Evolutionary conservation across 2,797 vertebrate genomes (phyloP).

Genomic region (Anguilla anguilla): DNA sequence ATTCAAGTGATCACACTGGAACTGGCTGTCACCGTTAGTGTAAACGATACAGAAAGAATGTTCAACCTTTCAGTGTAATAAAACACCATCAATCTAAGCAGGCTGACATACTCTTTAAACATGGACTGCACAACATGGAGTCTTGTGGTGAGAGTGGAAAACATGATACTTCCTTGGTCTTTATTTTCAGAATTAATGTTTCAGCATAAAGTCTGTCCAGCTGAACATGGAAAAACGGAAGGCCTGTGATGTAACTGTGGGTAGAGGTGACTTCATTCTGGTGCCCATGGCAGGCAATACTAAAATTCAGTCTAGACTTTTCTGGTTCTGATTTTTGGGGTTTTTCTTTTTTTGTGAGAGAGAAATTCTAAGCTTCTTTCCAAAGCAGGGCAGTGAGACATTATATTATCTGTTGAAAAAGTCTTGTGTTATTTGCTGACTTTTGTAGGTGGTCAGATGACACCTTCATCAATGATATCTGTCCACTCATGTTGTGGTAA

Average conservation of each 20-base stretch:
- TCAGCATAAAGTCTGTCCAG: neutral
- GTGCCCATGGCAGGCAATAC: neutral
- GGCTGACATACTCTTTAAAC: neutral
- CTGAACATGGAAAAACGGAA: neutral
- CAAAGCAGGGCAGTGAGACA: neutral
- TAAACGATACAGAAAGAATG: neutral
- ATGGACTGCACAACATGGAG: neutral
- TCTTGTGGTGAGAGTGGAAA: neutral
- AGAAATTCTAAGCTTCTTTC: neutral
- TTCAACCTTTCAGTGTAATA: conserved; percentile 21
- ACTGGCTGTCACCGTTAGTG: neutral
- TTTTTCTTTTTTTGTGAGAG: neutral
- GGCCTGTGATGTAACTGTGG: neutral
- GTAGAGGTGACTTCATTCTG: conserved; percentile 11
- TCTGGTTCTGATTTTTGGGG: neutral
- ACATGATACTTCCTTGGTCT: neutral
- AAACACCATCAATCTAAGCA: neutral
- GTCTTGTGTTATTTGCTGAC: neutral
- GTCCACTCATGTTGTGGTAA: conserved; percentile 16
- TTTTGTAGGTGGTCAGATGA: neutral
- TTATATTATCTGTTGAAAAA: neutral
- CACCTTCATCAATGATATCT: conserved; percentile 10
- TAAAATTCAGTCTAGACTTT: conserved; percentile 17
- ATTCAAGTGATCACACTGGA: conserved; percentile 8
- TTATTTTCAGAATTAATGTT: neutral